A percentile compares a stretch with the other conserved stretches of the same genome.
phyloP scores from a whole-genome alignment of 2,888 invertebrate genomes.

The Sinelater perroti region DNA sequence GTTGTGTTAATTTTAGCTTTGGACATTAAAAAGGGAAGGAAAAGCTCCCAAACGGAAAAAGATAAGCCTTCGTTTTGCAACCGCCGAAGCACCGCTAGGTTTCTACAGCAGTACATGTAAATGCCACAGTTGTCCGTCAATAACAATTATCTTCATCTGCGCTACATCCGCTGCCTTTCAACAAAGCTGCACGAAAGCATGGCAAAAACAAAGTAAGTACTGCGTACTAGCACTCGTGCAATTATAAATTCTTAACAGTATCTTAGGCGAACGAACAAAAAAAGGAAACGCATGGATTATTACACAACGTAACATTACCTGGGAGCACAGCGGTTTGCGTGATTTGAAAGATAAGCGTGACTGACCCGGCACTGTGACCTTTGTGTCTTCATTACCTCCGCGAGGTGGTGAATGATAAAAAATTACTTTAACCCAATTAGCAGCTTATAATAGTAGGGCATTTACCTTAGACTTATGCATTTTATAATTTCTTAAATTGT shows the following conservation, averaged over 20 bases:
- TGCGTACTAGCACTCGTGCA: background rate
- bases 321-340: conserved; percentile 33
- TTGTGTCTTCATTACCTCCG: no score
- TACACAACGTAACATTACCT: conserved; percentile 42
- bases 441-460: no score
- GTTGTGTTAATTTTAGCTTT: no score
- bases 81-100: conserved; percentile 10
- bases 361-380: conserved; percentile 43
- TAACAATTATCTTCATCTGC: conserved; percentile 4
- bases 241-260: no score
- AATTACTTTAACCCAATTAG: no score
- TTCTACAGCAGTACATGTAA: conserved; percentile 2
- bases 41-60: no score
- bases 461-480: no score
- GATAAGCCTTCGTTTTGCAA: no score
- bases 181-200: background rate
- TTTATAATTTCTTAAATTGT: no score
- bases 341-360: conserved; percentile 36
- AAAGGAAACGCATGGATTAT: conserved; percentile 16
- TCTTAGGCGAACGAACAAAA: conserved; percentile 2
- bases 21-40: no score
- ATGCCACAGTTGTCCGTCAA: no score
- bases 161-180: conserved; percentile 4
- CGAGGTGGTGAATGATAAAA: no score
- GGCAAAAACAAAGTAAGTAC: conserved; percentile 8